These are phyloP conservation scores for Tychaedon coryphoeus DNA, from an alignment of 2,113 vertebrate species.

Conservation along the genomic window DNA sequence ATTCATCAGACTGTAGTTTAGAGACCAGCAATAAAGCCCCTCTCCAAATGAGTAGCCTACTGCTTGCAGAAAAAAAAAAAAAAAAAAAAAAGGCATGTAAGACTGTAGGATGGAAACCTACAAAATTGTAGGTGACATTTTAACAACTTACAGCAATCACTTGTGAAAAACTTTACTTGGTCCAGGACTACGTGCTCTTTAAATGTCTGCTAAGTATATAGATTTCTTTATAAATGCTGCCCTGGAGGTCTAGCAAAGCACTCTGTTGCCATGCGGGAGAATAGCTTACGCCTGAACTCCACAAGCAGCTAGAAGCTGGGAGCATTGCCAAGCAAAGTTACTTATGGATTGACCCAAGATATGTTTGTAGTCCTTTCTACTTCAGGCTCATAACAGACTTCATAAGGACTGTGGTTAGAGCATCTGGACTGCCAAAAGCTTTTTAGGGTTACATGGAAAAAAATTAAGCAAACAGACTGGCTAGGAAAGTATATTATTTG, in stretches of 20 bases:
- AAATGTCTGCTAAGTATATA: background rate
- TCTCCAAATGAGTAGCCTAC: background rate
- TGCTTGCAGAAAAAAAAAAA: background rate
- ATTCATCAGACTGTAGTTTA: background rate
- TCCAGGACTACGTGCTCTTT: background rate
- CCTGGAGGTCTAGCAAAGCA: background rate
- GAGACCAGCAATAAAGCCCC: background rate
- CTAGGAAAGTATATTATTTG: conserved; percentile 48
- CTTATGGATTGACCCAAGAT: conserved; percentile 42
- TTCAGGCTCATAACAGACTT: conserved; percentile 70
- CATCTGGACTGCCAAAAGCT: conserved; percentile 42
- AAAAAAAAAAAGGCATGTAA: background rate
- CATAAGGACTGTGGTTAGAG: conserved; percentile 63
- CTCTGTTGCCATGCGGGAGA: background rate
- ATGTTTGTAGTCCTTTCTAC: conserved; percentile 45
- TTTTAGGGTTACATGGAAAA: conserved; percentile 54
- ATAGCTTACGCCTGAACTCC: background rate
- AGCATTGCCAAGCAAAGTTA: conserved; percentile 36
- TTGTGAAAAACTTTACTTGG: background rate
- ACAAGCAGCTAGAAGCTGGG: background rate
- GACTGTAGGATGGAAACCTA: background rate
- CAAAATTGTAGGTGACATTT: background rate
- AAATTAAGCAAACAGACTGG: conserved; percentile 31
- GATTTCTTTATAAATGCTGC: background rate
- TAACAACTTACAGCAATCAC: background rate